Evolutionary conservation across 2,888 invertebrate genomes (phyloP), one percentile per base, ranked within the genome.

Genomic region (Operophtera brumata): DNA sequence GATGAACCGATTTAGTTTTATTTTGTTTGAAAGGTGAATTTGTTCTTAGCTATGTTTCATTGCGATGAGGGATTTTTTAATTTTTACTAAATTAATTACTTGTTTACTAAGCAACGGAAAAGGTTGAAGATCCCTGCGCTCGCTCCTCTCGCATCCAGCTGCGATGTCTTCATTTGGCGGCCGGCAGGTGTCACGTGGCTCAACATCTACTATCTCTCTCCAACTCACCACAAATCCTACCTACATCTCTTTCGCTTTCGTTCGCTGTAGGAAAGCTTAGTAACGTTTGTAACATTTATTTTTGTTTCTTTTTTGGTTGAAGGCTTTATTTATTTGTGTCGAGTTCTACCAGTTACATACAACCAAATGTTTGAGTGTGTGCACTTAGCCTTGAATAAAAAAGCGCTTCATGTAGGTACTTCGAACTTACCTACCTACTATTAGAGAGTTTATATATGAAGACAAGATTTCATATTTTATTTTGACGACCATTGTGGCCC

Each of bases 111-210:
- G 20, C 20, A 20, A 44, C 8, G 26, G 7, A 56, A 67, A 72
- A 79, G 65, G 81, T 83, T 82, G 63, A 57, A 57, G 50, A 75
- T 71, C 64, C 70, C 83, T 81, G 77, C 47, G 52, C 65, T 64
- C 62, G 52, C 77, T 78, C 77, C 76, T 78, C 82, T 80, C 75
- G 79, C 80, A 84, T 84, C 86, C 89, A 88, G 89, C 89, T 89
- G 89, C 86, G 89, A 89, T 89, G 84, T 90, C 90, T 90, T 89
- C 88, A 90, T 90, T 89, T 88, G 87, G 84, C 82, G 82, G 86
- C 73, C 85, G 82, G 87, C 89, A 90, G 88, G 89, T 90, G 90
- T 87, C 88, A 88, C 86, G 86, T 85, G 87, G 84, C 75, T 57
- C 66, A 64, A 54, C 47, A 68, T 66, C 51, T 61, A 55, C 37